phyloP scores from a whole-genome alignment of 2,797 vertebrate species.

The Myotis planiceps region DNA sequence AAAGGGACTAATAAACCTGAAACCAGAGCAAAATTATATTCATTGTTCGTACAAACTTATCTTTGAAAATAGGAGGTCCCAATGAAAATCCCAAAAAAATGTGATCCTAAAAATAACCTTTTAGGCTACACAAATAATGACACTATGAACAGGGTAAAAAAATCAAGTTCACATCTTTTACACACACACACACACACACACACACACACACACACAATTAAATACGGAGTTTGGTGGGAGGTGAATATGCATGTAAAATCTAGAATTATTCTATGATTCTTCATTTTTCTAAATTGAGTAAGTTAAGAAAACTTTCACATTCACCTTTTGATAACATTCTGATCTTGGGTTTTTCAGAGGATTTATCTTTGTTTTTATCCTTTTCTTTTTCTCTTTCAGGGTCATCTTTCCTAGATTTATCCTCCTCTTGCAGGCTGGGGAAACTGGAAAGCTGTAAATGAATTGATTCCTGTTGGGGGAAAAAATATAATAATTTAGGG shows the following conservation, averaged over 20 bases:
- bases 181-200: not conserved
- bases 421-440: constrained; percentile 90
- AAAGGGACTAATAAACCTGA: not conserved
- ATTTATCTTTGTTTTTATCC: constrained; percentile 92
- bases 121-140: constrained; percentile 20
- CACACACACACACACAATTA: not conserved
- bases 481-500: constrained; percentile 83
- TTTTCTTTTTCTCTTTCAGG: constrained; percentile 90
- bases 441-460: constrained; percentile 90
- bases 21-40: not conserved
- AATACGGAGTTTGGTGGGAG: not conserved
- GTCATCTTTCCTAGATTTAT: constrained; percentile 90
- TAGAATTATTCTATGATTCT: not conserved
- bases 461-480: constrained; percentile 89
- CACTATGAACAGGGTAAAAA: not conserved
- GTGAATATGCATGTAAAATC: not conserved
- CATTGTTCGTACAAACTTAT: not conserved
- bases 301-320: constrained; percentile 72
- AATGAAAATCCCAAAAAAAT: not conserved
- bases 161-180: constrained; percentile 26
- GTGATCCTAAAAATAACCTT: constrained; percentile 12
- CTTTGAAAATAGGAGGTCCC: not conserved
- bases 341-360: constrained; percentile 89
- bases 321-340: constrained; percentile 95
- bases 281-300: constrained; percentile 27